A percentile compares a stretch with the other conserved stretches of the same genome.
Evolutionary conservation across 2,888 invertebrate species (phyloP).

Genomic region (Lobophora halterata): DNA sequence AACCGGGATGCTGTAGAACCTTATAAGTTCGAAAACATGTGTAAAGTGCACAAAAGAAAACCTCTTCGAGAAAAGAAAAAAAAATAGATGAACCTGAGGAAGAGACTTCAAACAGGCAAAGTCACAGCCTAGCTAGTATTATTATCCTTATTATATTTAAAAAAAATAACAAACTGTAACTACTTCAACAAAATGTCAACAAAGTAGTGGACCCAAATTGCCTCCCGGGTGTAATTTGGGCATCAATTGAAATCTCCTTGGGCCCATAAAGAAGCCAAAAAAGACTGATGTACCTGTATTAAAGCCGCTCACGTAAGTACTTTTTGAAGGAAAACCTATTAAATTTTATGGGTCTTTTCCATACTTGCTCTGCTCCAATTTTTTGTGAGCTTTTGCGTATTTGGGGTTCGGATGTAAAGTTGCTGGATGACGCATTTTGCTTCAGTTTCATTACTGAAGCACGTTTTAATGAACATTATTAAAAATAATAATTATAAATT

Average conservation of each 20-base stretch:
- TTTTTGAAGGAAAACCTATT: slow-evolving; percentile 77
- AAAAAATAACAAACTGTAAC: neutral
- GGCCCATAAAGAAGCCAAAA: slow-evolving; percentile 36
- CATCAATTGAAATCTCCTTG: slow-evolving; percentile 31
- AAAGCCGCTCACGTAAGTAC: slow-evolving; percentile 66
- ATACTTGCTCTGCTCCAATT: slow-evolving; percentile 77
- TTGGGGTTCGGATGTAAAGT: slow-evolving; percentile 26
- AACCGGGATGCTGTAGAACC: no score
- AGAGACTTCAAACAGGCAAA: no score
- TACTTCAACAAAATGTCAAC: slow-evolving; percentile 1
- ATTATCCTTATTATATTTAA: no score
- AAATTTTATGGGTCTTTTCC: slow-evolving; percentile 78
- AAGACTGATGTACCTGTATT: slow-evolving; percentile 57
- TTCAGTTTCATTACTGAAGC: no score
- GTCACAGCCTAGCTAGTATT: no score
- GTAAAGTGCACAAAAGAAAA: no score
- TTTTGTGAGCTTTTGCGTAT: slow-evolving; percentile 56
- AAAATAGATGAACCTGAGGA: no score
- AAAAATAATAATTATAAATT: no score
- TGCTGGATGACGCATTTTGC: slow-evolving; percentile 48
- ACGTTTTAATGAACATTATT: no score
- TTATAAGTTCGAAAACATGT: no score
- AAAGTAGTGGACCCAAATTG: slow-evolving; percentile 7
- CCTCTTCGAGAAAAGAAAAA: no score
- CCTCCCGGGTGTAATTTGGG: slow-evolving; percentile 24